Percentiles rank a stretch among this genome's conserved stretches.
These are phyloP conservation scores for Limanda limanda DNA, from an alignment of 2,113 vertebrate species.

Conservation along the genomic window DNA sequence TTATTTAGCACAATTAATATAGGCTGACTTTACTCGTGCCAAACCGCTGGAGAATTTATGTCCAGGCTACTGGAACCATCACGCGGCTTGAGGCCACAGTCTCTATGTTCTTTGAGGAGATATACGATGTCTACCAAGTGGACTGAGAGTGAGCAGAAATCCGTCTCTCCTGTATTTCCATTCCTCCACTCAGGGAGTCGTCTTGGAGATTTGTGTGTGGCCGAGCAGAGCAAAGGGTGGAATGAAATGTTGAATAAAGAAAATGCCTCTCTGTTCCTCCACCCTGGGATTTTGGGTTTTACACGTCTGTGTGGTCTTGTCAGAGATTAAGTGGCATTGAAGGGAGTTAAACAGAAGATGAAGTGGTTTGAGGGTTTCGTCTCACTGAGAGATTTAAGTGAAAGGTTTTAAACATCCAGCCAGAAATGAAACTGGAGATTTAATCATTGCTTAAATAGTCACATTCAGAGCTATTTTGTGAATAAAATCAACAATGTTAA, in stretches of 20 bases:
- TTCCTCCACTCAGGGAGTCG: conserved; percentile 32
- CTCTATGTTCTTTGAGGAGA: conserved; percentile 11
- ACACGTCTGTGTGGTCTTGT: conserved; percentile 65
- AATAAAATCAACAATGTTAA: conserved; percentile 34
- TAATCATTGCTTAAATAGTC: conserved; percentile 14
- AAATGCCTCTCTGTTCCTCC: conserved; percentile 46
- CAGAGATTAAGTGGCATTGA: conserved; percentile 58
- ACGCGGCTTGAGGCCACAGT: neutral
- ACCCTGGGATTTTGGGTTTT: conserved; percentile 47
- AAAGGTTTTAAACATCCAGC: conserved; percentile 21
- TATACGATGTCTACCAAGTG: neutral
- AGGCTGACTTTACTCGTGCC: neutral
- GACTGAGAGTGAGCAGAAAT: conserved; percentile 28
- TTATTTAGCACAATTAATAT: conserved; percentile 1
- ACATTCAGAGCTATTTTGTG: conserved; percentile 5
- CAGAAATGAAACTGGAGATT: conserved; percentile 24
- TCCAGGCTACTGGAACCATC: neutral
- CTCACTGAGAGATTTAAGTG: conserved; percentile 26
- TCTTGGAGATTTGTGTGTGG: conserved; percentile 47
- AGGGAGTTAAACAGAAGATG: conserved; percentile 56
- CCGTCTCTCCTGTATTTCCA: conserved; percentile 17
- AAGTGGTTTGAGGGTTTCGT: conserved; percentile 38
- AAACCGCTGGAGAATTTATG: neutral
- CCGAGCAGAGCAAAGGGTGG: conserved; percentile 27
- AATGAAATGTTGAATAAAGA: conserved; percentile 55